Base-by-base conservation (phyloP, 2,888 invertebrate species). In the Liposcelis brunnea region DNA sequence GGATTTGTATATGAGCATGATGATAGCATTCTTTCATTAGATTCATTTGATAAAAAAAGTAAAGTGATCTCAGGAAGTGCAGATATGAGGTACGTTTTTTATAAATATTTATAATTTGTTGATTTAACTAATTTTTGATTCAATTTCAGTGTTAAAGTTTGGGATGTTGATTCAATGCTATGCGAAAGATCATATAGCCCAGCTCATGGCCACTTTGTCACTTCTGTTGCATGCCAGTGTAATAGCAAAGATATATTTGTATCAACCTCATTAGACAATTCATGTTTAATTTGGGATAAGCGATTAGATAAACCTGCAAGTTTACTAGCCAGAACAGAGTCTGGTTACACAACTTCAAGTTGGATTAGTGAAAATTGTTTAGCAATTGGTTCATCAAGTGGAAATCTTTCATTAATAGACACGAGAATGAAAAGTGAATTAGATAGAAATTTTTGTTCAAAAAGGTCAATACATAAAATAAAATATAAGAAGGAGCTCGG, bases 201-300 rank as follows among this genome's bases (percentile, higher is more conserved):
- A 51, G 65, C 69, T 14, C 71, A 71, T 51, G 61, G 61, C 31
- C 60, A 59, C 52, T 56, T 64, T 6, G 63, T 68, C 10, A 59
- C 62, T 51, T 59, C 61, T 54, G 65, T 72, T 8, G 64, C 67
- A 48, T 63, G 63, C 37, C 65, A 71, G 47, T 66, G 66, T 36
- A 56, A 55, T 26, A 66, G 68, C 52, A 55, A 62, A 47, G 59
- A 67, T 49, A 50, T 69, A 31, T 74, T 75, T 59, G 61, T 67
- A 12, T 71, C 74, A 3, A 65, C 68, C 52, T 59, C 62, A 18
- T 58, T 69, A 57, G 74, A 75, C 58, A 65, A 66, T 45, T 62
- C 60, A 54, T 61, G 70, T 32, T 65, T 68, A 42, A 52, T 75
- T 19, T 74, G 74, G 74, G 71, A 74, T 59, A 63, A 65, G 12